Evolutionary conservation across 2,888 invertebrate species (phyloP).

Genomic region (Agriopis aurantiaria): DNA sequence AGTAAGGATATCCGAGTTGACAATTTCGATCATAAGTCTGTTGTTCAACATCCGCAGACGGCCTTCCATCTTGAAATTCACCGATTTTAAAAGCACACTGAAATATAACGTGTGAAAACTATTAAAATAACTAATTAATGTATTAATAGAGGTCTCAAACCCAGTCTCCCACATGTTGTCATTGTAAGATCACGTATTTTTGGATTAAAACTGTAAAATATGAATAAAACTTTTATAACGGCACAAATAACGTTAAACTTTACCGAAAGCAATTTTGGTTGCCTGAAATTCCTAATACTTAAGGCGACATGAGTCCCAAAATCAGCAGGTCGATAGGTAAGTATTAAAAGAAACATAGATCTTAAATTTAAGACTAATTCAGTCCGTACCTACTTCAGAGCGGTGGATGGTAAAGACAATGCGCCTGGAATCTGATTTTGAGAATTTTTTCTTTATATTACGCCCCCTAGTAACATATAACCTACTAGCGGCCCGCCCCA

Average conservation of each 20-base stretch:
- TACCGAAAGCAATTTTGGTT: not conserved
- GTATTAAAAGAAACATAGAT: too few relatives aligned
- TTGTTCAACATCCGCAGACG: constrained; percentile 65
- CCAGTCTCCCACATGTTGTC: constrained; percentile 26
- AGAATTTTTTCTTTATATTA: too few relatives aligned
- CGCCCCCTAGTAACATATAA: too few relatives aligned
- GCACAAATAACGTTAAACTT: not conserved
- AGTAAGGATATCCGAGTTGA: constrained; percentile 59
- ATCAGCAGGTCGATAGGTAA: too few relatives aligned
- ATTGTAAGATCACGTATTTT: constrained; percentile 6
- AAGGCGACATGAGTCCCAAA: too few relatives aligned
- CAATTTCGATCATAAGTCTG: constrained; percentile 60
- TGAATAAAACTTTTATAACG: constrained; percentile 1
- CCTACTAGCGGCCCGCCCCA: too few relatives aligned
- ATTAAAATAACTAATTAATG: constrained; percentile 14
- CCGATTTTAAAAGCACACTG: constrained; percentile 69
- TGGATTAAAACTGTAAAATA: not conserved
- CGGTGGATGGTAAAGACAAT: too few relatives aligned
- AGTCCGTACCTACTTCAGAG: too few relatives aligned
- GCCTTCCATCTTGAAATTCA: constrained; percentile 66
- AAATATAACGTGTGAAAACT: constrained; percentile 29
- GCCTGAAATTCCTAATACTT: not conserved
- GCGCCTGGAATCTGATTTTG: too few relatives aligned
- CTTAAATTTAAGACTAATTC: too few relatives aligned
- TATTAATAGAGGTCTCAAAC: constrained; percentile 16